Evolutionary conservation across 1,140 invertebrate species (phyloP).

Genomic region (Cyphomyrmex costatus): DNA sequence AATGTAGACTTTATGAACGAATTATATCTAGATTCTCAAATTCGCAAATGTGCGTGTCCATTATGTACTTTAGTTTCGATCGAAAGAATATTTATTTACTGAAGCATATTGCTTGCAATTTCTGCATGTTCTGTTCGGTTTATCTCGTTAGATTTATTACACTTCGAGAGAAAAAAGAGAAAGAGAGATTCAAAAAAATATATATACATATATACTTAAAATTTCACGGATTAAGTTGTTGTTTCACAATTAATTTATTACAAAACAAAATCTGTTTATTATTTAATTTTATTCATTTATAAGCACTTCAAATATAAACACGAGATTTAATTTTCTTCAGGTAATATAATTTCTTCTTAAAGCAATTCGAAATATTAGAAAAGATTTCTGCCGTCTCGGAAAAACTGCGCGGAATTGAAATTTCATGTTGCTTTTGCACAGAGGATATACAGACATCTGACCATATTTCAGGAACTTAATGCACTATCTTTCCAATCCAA

Average conservation of each 20-base stretch:
- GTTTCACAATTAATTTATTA: background rate
- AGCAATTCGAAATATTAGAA: background rate
- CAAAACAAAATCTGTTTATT: background rate
- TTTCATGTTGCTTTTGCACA: slow-evolving; percentile 10
- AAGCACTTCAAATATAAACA: background rate
- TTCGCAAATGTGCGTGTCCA: background rate
- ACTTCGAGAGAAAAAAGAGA: background rate
- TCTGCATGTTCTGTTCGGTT: background rate
- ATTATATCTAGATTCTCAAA: slow-evolving; percentile 5
- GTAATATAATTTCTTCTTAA: background rate
- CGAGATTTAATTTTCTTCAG: background rate
- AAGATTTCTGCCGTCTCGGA: background rate
- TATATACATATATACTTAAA: no score
- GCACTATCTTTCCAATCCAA: slow-evolving; percentile 13
- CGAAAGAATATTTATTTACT: slow-evolving; percentile 1
- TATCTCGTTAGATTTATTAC: slow-evolving; percentile 17
- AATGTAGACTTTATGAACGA: slow-evolving; percentile 1
- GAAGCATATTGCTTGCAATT: background rate
- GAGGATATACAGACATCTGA: slow-evolving; percentile 1
- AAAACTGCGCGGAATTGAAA: background rate
- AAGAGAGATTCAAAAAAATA: no score
- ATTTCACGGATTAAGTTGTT: background rate
- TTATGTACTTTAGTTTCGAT: slow-evolving; percentile 7
- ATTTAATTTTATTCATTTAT: background rate
- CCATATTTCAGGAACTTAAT: slow-evolving; percentile 24